Conservation (phyloP, 2,113 vertebrate species). For the Hepsetus odoe region DNA sequence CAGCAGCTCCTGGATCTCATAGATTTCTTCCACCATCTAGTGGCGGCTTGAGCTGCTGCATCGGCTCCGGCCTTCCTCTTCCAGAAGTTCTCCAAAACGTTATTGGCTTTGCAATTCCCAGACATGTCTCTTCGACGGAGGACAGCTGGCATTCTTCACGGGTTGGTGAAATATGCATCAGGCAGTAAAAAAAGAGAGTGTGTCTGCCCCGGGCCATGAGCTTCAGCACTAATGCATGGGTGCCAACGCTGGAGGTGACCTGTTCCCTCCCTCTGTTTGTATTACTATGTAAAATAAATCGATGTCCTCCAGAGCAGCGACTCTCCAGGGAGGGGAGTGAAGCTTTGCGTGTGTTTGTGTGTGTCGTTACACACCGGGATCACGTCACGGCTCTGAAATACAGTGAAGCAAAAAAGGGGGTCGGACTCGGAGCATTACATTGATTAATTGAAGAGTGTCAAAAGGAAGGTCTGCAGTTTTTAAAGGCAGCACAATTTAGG, state of each 20-base stretch:
- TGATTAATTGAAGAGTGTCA: slow-evolving; percentile 63
- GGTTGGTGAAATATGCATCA: slow-evolving; percentile 42
- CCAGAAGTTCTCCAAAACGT: slow-evolving; percentile 4
- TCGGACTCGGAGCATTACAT: slow-evolving; percentile 43
- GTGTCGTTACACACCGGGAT: slow-evolving; percentile 32
- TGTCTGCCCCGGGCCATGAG: neutral
- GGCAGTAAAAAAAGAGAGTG: neutral
- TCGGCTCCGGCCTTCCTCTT: neutral
- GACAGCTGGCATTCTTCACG: slow-evolving; percentile 39
- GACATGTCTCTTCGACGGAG: neutral
- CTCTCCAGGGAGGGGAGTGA: slow-evolving; percentile 49
- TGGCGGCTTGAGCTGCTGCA: slow-evolving; percentile 49
- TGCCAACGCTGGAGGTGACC: slow-evolving; percentile 52
- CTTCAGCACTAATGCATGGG: slow-evolving; percentile 12
- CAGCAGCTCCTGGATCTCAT: neutral
- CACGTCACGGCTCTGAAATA: slow-evolving; percentile 49
- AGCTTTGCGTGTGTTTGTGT: slow-evolving; percentile 21
- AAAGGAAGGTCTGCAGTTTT: slow-evolving; percentile 52
- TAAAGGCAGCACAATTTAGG: slow-evolving; percentile 50
- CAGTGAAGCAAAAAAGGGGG: slow-evolving; percentile 42
- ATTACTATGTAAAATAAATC: slow-evolving; percentile 63
- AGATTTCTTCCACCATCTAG: slow-evolving; percentile 71
- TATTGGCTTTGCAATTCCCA: slow-evolving; percentile 3
- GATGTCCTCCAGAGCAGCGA: slow-evolving; percentile 55
- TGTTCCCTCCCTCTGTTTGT: slow-evolving; percentile 42